Evolutionary conservation across 2,113 vertebrate genomes (phyloP).

Genomic region (Nipponia nippon): DNA sequence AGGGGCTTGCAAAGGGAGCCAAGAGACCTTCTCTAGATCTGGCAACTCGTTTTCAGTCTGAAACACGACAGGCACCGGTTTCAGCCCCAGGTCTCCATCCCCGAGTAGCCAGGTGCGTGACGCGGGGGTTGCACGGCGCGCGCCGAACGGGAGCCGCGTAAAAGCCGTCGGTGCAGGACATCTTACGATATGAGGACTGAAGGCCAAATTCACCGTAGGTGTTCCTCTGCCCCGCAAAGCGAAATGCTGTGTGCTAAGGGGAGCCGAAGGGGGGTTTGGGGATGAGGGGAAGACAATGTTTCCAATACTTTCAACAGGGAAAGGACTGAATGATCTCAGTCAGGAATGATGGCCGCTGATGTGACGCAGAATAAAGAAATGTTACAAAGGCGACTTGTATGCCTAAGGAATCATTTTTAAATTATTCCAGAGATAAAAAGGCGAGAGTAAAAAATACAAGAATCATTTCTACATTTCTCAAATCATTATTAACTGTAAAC

Average conservation of each 20-base stretch:
- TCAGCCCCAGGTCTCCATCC: not conserved
- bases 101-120: not conserved
- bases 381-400: not conserved
- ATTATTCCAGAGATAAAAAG: not conserved
- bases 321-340: not conserved
- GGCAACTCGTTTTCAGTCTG: not conserved
- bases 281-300: not conserved
- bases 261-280: not conserved
- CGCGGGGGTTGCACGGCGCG: not conserved
- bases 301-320: not conserved
- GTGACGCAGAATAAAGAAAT: not conserved
- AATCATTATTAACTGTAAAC: not conserved
- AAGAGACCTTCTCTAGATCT: not conserved
- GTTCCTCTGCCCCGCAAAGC: no score
- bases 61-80: not conserved
- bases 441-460: not conserved
- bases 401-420: not conserved
- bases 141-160: no score
- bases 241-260: not conserved
- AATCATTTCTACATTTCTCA: not conserved
- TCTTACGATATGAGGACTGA: not conserved
- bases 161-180: not conserved
- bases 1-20: not conserved
- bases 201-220: not conserved
- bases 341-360: not conserved